Conservation (phyloP, 1,140 invertebrate species). For the Neodiprion lecontei region DNA sequence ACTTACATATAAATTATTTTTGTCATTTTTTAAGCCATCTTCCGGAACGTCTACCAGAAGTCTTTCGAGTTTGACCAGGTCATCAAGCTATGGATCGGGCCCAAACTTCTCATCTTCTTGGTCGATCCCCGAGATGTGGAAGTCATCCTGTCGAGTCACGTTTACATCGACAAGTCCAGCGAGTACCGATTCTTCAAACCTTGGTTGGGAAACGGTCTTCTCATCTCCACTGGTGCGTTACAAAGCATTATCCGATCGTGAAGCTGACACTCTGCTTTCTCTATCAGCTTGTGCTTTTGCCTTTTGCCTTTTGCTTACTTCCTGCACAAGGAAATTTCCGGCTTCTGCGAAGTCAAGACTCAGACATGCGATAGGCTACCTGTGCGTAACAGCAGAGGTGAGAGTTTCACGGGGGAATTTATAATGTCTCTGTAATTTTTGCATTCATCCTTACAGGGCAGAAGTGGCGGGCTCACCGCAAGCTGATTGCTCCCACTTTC, state of each 20-base stretch:
- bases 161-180: constrained; percentile 75
- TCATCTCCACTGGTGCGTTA: constrained; percentile 75
- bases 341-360: no score
- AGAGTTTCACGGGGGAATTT: no score
- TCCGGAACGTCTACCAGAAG: constrained; percentile 66
- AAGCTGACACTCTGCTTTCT: no score
- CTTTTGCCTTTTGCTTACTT: no score
- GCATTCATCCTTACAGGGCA: constrained; percentile 61
- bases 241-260: no score
- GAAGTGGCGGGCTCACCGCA: constrained; percentile 82
- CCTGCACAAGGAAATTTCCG: no score
- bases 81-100: constrained; percentile 76
- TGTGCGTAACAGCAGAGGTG: no score
- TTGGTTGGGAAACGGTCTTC: constrained; percentile 76
- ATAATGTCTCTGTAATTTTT: no score
- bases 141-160: constrained; percentile 75
- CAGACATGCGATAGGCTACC: no score
- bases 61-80: constrained; percentile 67
- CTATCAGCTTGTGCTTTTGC: no score
- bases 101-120: constrained; percentile 74
- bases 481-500: constrained; percentile 84
- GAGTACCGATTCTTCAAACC: constrained; percentile 78
- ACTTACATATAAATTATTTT: background rate
- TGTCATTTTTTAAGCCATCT: constrained; percentile 66
- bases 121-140: constrained; percentile 78